Evolutionary conservation across 2,113 vertebrate species (phyloP).

Genomic region (Daubentonia madagascariensis): DNA sequence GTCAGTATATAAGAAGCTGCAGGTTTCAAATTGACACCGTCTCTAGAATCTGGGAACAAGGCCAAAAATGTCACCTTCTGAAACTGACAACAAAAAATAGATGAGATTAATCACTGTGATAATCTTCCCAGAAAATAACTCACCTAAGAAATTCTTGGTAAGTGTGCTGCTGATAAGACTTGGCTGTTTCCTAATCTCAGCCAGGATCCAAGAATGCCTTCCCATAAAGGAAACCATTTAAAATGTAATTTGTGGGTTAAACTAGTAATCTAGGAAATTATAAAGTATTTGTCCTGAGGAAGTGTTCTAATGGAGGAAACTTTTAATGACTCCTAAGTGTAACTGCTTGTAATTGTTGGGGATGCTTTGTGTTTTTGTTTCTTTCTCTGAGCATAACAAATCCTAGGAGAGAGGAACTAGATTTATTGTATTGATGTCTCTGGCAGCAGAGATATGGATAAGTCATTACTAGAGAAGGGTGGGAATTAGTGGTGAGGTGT

Average conservation of each 20-base stretch:
- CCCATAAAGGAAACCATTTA: not conserved
- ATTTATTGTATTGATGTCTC: not conserved
- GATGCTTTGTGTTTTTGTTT: not conserved
- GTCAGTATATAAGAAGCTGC: not conserved
- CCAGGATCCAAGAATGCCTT: not conserved
- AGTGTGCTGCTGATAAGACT: not conserved
- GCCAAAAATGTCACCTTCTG: constrained; percentile 39
- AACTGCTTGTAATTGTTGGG: constrained; percentile 4
- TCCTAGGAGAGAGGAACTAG: not conserved
- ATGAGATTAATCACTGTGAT: constrained; percentile 52
- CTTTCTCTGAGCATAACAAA: not conserved
- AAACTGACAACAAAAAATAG: not conserved
- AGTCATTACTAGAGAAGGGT: not conserved
- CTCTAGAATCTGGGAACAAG: constrained; percentile 34
- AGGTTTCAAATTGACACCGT: not conserved
- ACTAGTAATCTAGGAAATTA: constrained; percentile 46
- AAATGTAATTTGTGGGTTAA: not conserved
- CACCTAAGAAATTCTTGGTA: not conserved
- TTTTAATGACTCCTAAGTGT: not conserved
- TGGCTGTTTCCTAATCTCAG: not conserved
- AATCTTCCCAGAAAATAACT: constrained; percentile 51
- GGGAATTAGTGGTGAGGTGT: not conserved
- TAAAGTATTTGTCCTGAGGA: not conserved
- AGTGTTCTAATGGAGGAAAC: not conserved
- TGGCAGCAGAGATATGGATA: not conserved